These are phyloP conservation scores for Scophthalmus maximus DNA, from an alignment of 2,113 vertebrate species.

Conservation along the genomic window DNA sequence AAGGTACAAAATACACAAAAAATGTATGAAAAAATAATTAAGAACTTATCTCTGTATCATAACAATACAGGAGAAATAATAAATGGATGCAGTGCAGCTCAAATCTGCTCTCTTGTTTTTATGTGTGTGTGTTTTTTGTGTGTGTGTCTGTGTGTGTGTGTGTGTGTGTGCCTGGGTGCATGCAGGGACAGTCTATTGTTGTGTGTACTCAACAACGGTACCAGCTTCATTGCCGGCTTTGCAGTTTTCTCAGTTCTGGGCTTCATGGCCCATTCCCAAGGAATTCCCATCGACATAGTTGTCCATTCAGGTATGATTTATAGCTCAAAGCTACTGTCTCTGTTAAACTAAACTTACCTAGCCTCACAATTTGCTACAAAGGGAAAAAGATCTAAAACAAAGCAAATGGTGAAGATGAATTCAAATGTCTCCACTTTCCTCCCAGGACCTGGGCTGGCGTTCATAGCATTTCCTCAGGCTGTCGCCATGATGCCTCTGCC, in stretches of 20 bases:
- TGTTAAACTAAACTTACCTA: not conserved
- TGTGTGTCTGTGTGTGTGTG: not conserved
- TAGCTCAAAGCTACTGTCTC: not conserved
- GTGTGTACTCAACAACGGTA: conserved; percentile 11
- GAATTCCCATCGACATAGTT: conserved; percentile 55
- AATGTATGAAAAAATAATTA: too few relatives aligned
- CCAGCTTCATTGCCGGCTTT: conserved; percentile 55
- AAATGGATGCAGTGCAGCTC: too few relatives aligned
- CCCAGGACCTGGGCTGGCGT: conserved; percentile 53
- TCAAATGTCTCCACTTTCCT: not conserved
- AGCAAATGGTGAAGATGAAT: not conserved
- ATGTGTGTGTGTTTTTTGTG: too few relatives aligned
- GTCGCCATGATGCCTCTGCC: conserved; percentile 59
- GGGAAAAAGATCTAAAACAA: not conserved
- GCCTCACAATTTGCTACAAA: not conserved
- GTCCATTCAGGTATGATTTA: conserved; percentile 60
- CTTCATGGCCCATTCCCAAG: conserved; percentile 65
- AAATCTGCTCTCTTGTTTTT: too few relatives aligned
- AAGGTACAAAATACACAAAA: too few relatives aligned
- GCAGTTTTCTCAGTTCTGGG: too few relatives aligned
- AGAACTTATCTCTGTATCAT: too few relatives aligned
- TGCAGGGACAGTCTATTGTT: conserved; percentile 3
- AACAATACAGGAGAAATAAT: too few relatives aligned
- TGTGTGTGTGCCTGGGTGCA: not conserved
- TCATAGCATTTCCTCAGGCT: conserved; percentile 59